These are phyloP conservation scores for Sialia sialis DNA, from an alignment of 2,113 vertebrate species.

Conservation along the genomic window DNA sequence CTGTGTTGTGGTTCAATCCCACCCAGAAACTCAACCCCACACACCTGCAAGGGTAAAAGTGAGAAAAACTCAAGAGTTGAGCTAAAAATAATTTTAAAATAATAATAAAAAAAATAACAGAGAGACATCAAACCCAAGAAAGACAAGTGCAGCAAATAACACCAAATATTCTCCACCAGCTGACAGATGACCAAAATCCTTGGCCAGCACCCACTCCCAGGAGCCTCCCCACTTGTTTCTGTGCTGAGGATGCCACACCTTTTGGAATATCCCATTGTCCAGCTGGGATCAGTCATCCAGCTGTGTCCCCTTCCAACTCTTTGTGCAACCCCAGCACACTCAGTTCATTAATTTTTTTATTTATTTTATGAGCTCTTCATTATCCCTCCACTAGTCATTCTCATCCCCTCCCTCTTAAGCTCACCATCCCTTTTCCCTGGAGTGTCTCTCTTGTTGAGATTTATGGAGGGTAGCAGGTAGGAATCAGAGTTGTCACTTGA, in stretches of 20 bases:
- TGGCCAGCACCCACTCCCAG: neutral
- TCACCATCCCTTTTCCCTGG: neutral
- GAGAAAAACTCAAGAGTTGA: neutral
- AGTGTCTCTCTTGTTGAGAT: neutral
- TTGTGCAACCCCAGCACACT: neutral
- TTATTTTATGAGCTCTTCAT: neutral
- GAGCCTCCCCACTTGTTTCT: neutral
- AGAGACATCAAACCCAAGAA: neutral
- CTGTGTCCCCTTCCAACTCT: neutral
- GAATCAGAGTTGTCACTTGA: neutral
- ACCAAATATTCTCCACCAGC: neutral
- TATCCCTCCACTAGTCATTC: neutral
- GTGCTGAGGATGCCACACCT: neutral
- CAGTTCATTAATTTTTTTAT: neutral
- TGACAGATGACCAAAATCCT: neutral
- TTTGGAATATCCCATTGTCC: neutral
- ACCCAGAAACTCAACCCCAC: neutral
- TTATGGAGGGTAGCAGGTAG: neutral
- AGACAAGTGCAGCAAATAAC: neutral
- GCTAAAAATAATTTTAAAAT: neutral
- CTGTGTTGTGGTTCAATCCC: neutral
- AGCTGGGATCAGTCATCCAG: neutral
- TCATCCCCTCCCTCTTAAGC: too few species aligned
- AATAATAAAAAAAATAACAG: neutral
- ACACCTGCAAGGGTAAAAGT: neutral